phyloP scores from a whole-genome alignment of 2,888 invertebrate genomes.

The Philaethria dido region DNA sequence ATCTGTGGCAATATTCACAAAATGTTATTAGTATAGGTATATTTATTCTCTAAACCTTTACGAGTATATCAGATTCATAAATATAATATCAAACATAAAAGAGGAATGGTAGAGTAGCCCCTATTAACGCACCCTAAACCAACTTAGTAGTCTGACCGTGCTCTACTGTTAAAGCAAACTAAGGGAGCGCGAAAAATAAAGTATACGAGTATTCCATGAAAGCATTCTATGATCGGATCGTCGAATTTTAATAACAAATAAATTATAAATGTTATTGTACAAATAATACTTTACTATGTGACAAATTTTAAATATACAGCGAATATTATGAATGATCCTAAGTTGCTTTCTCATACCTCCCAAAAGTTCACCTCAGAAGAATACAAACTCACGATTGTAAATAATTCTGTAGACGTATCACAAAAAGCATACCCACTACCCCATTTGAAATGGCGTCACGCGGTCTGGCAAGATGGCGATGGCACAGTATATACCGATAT shows the following conservation, averaged over 20 bases:
- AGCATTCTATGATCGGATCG: not conserved
- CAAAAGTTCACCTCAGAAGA: conserved; percentile 15
- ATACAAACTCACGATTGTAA: conserved; percentile 32
- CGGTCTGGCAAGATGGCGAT: conserved; percentile 80
- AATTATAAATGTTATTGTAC: not conserved
- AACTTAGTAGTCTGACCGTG: conserved; percentile 35
- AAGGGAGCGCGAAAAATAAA: conserved; percentile 3
- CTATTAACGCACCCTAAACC: conserved; percentile 35
- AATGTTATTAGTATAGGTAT: not conserved
- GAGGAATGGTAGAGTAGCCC: conserved; percentile 24
- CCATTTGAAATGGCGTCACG: conserved; percentile 80
- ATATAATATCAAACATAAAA: conserved; percentile 19
- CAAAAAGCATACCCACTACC: conserved; percentile 65
- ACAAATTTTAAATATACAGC: not conserved
- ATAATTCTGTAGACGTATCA: conserved; percentile 46
- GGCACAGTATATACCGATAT: conserved; percentile 61
- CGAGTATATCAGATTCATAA: not conserved
- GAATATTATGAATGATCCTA: conserved; percentile 3
- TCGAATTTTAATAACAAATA: not conserved
- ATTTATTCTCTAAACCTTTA: not conserved
- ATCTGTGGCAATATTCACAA: not conserved
- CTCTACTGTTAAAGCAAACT: conserved; percentile 22
- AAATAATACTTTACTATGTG: not conserved
- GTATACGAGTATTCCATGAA: not conserved
- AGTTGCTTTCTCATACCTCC: conserved; percentile 4